Percentiles rank a stretch among this genome's conserved stretches.
Conservation (phyloP, 2,797 vertebrate genomes). For the Pelochelys cantorii region DNA sequence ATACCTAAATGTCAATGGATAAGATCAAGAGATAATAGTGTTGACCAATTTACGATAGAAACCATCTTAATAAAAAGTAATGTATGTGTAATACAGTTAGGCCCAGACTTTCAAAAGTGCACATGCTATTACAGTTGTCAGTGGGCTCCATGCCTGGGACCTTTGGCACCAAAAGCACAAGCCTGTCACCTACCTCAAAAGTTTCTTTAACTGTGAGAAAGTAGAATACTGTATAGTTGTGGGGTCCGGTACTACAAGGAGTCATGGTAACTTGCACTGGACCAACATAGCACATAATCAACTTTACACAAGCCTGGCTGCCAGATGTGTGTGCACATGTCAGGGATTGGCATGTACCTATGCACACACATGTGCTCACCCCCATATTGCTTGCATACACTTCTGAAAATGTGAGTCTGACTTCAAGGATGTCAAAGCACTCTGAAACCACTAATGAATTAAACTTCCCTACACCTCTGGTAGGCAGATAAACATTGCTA, state of each 20-base stretch:
- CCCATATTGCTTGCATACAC: background rate
- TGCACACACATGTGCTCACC: slow-evolving; percentile 9
- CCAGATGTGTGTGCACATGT: slow-evolving; percentile 41
- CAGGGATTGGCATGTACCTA: slow-evolving; percentile 26
- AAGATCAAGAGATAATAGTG: slow-evolving; percentile 31
- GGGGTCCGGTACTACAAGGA: slow-evolving; percentile 40
- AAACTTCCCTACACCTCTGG: background rate
- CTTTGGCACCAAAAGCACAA: background rate
- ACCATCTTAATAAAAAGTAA: slow-evolving; percentile 55
- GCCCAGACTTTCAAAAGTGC: slow-evolving; percentile 58
- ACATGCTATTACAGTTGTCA: background rate
- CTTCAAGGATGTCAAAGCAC: background rate
- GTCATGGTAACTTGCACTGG: slow-evolving; percentile 20
- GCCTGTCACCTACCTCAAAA: background rate
- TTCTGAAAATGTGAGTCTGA: slow-evolving; percentile 24
- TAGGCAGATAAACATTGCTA: background rate
- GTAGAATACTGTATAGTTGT: background rate
- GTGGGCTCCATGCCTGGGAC: background rate
- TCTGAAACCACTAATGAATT: background rate
- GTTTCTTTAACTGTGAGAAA: background rate
- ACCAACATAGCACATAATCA: slow-evolving; percentile 63
- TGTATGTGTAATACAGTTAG: slow-evolving; percentile 26
- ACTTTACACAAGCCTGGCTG: slow-evolving; percentile 48
- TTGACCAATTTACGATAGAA: slow-evolving; percentile 61
- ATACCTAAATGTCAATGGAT: slow-evolving; percentile 65